Percentiles rank a stretch among this genome's conserved stretches.
Conservation (phyloP, 2,888 invertebrate genomes). For the Mythimna ferrago region DNA sequence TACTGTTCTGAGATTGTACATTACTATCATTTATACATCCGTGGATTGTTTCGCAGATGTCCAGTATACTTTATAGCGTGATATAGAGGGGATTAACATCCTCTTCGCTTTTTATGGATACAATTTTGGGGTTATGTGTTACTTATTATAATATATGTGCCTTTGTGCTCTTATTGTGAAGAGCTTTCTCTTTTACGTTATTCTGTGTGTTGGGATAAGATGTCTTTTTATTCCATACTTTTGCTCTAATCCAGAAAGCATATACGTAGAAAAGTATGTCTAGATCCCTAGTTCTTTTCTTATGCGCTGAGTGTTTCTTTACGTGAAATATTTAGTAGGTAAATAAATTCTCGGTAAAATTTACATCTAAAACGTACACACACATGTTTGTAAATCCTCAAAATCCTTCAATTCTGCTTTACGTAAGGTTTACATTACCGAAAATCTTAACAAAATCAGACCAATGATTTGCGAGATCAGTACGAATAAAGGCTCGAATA, state of each 20-base stretch:
- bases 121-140: constrained; percentile 22
- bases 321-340: background rate
- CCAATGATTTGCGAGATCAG: constrained; percentile 39
- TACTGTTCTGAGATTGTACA: background rate
- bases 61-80: constrained; percentile 32
- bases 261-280: background rate
- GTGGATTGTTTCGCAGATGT: constrained; percentile 41
- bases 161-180: constrained; percentile 9
- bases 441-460: constrained; percentile 24
- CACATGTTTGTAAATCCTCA: constrained; percentile 1
- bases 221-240: constrained; percentile 13
- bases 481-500: constrained; percentile 27
- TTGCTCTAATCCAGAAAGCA: background rate
- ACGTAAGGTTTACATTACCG: constrained; percentile 5
- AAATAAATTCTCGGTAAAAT: background rate
- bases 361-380: background rate
- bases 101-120: constrained; percentile 42
- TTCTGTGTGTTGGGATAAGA: background rate
- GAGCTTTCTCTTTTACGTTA: constrained; percentile 22
- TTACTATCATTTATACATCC: constrained; percentile 20
- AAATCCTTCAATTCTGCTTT: constrained; percentile 16
- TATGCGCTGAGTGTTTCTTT: background rate
- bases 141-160: constrained; percentile 5
- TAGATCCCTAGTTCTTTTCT: background rate
- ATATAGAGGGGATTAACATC: constrained; percentile 24